These are phyloP conservation scores for Tenrec ecaudatus DNA, from an alignment of 2,113 vertebrate genomes.

Conservation along the genomic window DNA sequence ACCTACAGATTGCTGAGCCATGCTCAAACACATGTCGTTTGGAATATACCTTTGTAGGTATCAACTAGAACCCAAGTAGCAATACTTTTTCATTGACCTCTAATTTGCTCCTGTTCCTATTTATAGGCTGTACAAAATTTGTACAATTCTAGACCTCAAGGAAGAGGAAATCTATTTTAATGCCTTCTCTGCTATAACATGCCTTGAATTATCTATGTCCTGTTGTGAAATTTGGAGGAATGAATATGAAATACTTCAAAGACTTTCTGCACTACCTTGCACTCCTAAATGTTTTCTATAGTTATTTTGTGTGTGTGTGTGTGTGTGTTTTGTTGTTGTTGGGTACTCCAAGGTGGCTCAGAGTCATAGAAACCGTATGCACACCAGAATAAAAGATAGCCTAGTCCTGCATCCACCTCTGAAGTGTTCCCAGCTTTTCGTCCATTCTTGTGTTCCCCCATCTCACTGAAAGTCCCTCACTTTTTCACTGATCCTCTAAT, in stretches of 20 bases:
- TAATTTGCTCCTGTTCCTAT: neutral
- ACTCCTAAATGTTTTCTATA: neutral
- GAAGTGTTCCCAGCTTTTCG: neutral
- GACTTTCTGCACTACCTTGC: neutral
- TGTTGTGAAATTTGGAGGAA: constrained; percentile 16
- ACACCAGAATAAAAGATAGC: neutral
- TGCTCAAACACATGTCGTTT: too few relatives aligned
- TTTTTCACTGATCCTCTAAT: neutral
- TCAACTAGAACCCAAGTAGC: too few relatives aligned
- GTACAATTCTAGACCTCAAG: neutral
- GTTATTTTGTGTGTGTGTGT: neutral
- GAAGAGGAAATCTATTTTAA: neutral
- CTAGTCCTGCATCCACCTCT: neutral
- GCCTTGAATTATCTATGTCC: constrained; percentile 6
- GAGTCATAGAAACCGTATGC: neutral
- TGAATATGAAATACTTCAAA: neutral
- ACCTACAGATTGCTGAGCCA: too few relatives aligned
- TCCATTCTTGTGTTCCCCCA: neutral
- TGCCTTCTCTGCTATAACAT: constrained; percentile 17
- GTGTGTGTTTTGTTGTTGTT: neutral
- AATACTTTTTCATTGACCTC: too few relatives aligned
- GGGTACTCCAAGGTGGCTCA: neutral
- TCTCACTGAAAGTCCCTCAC: neutral
- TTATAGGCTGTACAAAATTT: constrained; percentile 1
- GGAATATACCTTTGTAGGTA: too few relatives aligned